Percentiles rank a stretch among this genome's conserved stretches.
Conservation (phyloP, 2,797 vertebrate genomes). For the Acipenser oxyrinchus region DNA sequence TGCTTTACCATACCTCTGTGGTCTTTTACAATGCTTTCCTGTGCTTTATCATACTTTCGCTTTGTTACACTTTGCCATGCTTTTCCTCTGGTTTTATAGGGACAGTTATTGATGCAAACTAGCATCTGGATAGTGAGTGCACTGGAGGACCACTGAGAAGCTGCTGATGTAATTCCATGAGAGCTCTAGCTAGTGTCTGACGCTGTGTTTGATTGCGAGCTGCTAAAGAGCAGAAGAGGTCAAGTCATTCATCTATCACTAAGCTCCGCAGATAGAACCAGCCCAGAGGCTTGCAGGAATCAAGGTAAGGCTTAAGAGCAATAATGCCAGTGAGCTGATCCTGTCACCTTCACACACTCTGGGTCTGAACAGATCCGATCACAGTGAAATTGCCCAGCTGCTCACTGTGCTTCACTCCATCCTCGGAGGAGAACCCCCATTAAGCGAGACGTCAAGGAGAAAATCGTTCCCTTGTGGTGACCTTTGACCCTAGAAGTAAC, state of each 20-base stretch:
- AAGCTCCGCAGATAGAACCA: neutral
- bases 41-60: too few relatives aligned
- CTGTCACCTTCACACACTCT: slow-evolving; percentile 20
- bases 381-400: slow-evolving; percentile 32
- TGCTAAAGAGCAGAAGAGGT: slow-evolving; percentile 1
- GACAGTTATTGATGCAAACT: too few relatives aligned
- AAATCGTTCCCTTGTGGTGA: slow-evolving; percentile 15
- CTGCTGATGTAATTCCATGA: neutral
- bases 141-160: too few relatives aligned
- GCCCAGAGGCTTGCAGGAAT: neutral
- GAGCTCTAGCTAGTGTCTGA: neutral
- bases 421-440: slow-evolving; percentile 28
- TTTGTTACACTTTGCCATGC: too few relatives aligned
- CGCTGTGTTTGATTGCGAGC: neutral
- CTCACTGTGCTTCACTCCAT: slow-evolving; percentile 12
- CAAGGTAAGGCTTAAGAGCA: slow-evolving; percentile 9
- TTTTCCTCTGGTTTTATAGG: too few relatives aligned
- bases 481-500: slow-evolving; percentile 18
- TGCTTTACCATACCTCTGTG: too few relatives aligned
- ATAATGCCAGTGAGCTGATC: slow-evolving; percentile 20
- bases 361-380: slow-evolving; percentile 28
- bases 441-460: slow-evolving; percentile 32
- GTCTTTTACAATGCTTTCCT: too few relatives aligned
- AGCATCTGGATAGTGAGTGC: too few relatives aligned
- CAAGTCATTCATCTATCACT: slow-evolving; percentile 8